Conservation (phyloP, 2,797 vertebrate genomes). For the Diplodus puntazzo region DNA sequence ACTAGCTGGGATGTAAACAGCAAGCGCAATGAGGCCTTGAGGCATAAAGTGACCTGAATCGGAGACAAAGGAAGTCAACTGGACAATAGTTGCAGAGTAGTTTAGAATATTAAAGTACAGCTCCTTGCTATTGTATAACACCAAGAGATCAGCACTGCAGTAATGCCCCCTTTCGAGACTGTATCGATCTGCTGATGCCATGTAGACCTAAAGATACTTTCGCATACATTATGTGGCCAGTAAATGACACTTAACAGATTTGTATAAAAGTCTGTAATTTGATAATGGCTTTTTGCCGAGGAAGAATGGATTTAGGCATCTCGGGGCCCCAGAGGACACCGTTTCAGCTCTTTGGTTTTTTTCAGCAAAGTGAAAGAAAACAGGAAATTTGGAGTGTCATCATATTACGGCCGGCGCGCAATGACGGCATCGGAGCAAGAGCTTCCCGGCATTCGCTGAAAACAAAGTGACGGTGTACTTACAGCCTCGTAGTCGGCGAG, state of each 20-base stretch:
- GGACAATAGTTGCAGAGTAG: constrained; percentile 67
- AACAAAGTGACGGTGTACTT: constrained; percentile 79
- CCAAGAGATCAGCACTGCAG: constrained; percentile 43
- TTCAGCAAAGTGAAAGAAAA: constrained; percentile 32
- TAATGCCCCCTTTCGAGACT: constrained; percentile 35
- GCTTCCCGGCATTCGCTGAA: constrained; percentile 29
- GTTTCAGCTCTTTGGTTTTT: constrained; percentile 28
- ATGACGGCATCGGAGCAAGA: constrained; percentile 2
- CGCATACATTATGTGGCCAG: constrained; percentile 39
- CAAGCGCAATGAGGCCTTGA: constrained; percentile 60
- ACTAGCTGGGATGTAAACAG: constrained; percentile 52
- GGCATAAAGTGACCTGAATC: constrained; percentile 74
- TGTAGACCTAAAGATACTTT: constrained; percentile 34
- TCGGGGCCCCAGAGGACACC: constrained; percentile 11
- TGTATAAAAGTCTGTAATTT: constrained; percentile 37
- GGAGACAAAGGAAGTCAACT: constrained; percentile 48
- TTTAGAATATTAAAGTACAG: constrained; percentile 61
- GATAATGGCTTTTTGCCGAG: constrained; percentile 28
- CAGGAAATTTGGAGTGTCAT: constrained; percentile 37
- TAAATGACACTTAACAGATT: constrained; percentile 31
- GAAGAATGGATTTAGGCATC: constrained; percentile 36
- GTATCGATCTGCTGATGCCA: constrained; percentile 62
- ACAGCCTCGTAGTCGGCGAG: constrained; percentile 97
- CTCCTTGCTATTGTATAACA: constrained; percentile 41
- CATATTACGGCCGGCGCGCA: constrained; percentile 17